These are phyloP conservation scores for Callospermophilus lateralis DNA, from an alignment of 2,113 vertebrate genomes.

Conservation along the genomic window DNA sequence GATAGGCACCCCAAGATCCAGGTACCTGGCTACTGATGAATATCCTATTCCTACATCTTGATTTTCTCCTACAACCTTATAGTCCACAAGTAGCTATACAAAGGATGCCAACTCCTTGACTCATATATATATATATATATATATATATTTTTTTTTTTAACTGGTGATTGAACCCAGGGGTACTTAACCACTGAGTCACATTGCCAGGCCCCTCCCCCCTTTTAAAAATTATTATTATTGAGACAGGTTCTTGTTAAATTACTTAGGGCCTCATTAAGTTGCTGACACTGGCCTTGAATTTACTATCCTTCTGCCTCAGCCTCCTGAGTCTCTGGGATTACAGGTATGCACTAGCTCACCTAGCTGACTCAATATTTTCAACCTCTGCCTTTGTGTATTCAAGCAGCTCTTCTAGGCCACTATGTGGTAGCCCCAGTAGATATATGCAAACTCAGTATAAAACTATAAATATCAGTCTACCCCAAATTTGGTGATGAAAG, in stretches of 20 bases:
- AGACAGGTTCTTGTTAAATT: too few relatives aligned
- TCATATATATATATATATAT: too few relatives aligned
- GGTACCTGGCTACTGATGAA: slow-evolving; percentile 88
- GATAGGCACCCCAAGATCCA: slow-evolving; percentile 89
- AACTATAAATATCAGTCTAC: background rate
- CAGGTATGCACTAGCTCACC: too few relatives aligned
- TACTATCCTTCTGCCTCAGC: too few relatives aligned
- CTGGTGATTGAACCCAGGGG: too few relatives aligned
- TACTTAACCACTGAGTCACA: too few relatives aligned
- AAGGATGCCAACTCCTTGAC: background rate
- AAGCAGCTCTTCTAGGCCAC: background rate
- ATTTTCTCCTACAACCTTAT: slow-evolving; percentile 89
- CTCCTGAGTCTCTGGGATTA: too few relatives aligned
- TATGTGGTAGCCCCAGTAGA: background rate
- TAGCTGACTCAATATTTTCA: background rate
- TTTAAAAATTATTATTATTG: too few relatives aligned
- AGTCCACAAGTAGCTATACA: slow-evolving; percentile 75
- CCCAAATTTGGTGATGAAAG: slow-evolving; percentile 22
- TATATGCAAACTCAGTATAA: background rate
- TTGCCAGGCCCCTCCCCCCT: too few relatives aligned
- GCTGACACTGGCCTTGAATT: too few relatives aligned
- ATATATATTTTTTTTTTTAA: too few relatives aligned
- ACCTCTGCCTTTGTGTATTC: background rate
- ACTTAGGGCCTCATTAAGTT: too few relatives aligned
- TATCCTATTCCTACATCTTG: slow-evolving; percentile 88